Base-by-base conservation (phyloP, 2,888 invertebrate species). In the Diarsia dahlii region DNA sequence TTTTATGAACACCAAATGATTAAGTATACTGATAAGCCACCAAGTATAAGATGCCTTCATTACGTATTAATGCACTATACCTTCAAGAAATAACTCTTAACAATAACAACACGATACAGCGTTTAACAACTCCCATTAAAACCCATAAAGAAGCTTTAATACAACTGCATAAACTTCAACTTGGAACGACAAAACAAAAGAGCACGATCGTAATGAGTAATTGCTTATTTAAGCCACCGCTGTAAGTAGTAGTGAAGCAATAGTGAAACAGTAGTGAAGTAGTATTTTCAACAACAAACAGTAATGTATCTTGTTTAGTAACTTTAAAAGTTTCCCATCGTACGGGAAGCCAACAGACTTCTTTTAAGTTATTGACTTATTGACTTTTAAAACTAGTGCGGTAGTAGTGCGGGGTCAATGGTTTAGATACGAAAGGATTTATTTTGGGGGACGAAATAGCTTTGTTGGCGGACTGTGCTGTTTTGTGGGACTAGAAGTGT, bases 241-340 rank as follows among this genome's bases (percentile, higher is more conserved):
- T 48, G 78, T 71, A 81, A 78, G 69, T 77, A 69, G 63, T 70
- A 79, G 67, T 60, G 66, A 54, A 81, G 65, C 76, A 77, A 60
- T 70, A 79, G 67, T 63, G 66, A 56, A 81, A 63, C 76, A 77
- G 63, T 70, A 79, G 67, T 63, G 66, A 56, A 81, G 65, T 77
- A 78, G 72, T 78, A 76, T 69, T 77, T 84, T 79, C 76, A 81
- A 82, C 69, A 68, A 76, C 80, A 86, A 91, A 91, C 82, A 87
- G 88, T 89, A 87, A 91, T 92, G 90, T 91, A 90, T 92, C 92
- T 92, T 92, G 87, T 91, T 92, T 92, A 90, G 89, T 71, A 83
- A 90, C 86, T 89, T 90, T 88, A 86, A 88, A 89, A 91, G 87
- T 89, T 90, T 91, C 87, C 88, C 86, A 88, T 83, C 87, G 86